A percentile compares a stretch with the other conserved stretches of the same genome.
These are phyloP conservation scores for Anticlea derivata DNA, from an alignment of 2,888 invertebrate species.

Conservation along the genomic window DNA sequence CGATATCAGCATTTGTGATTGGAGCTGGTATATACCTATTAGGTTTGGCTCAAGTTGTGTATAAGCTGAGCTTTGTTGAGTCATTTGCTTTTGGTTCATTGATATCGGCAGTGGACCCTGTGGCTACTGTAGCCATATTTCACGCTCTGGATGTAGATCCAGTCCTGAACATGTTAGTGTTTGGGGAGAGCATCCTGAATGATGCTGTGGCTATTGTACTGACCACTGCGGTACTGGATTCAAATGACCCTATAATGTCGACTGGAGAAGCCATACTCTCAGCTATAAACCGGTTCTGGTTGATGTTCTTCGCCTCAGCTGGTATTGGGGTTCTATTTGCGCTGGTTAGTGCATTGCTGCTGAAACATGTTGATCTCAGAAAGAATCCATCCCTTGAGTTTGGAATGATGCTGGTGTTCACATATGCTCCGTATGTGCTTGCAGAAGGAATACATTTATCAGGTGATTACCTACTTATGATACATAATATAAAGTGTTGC, in stretches of 20 bases:
- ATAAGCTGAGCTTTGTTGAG: conserved; percentile 96
- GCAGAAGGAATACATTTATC: conserved; percentile 98
- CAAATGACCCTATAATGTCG: conserved; percentile 84
- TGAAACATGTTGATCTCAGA: conserved; percentile 97
- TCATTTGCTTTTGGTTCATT: conserved; percentile 99
- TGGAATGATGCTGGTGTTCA: conserved; percentile 99
- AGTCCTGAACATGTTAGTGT: conserved; percentile 99
- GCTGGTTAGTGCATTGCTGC: conserved; percentile 93
- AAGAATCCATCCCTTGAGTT: conserved; percentile 99
- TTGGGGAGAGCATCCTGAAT: conserved; percentile 96
- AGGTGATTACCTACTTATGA: conserved; percentile 75
- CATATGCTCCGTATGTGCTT: conserved; percentile 98
- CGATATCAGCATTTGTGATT: conserved; percentile 98
- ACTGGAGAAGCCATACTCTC: conserved; percentile 94
- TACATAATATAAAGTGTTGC: background rate
- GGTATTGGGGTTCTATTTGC: conserved; percentile 98
- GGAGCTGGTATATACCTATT: conserved; percentile 98
- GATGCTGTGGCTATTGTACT: conserved; percentile 99
- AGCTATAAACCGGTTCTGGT: conserved; percentile 94
- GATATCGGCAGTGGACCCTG: conserved; percentile 99
- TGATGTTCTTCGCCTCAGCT: conserved; percentile 99
- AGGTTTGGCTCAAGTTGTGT: conserved; percentile 95
- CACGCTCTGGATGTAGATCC: conserved; percentile 99
- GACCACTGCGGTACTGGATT: conserved; percentile 93
- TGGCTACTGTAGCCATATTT: conserved; percentile 99